Base-by-base conservation (phyloP, 2,888 invertebrate genomes). In the Chloroclystis v-ata region DNA sequence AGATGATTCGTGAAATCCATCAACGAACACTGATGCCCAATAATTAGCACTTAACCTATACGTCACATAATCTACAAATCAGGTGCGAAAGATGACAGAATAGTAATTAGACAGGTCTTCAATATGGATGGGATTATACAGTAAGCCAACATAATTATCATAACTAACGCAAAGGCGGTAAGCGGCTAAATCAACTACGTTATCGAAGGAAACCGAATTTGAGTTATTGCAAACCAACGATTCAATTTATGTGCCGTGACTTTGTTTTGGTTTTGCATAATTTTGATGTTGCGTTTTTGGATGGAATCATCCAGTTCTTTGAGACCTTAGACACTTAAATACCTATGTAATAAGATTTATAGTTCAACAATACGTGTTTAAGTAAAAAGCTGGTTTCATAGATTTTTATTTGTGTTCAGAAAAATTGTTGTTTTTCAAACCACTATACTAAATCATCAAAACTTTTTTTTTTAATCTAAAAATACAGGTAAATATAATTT, bases 51-150 rank as follows among this genome's bases (percentile, higher is more conserved):
- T 49, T 12, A 52, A 47, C 43, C 48, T 49, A 52, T 52, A 54
- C 44, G 54, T 54, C 44, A 41, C 54, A 59, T 57, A 53, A 57
- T 56, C 56, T 56, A 38, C 49, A 55, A 56, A 53, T 56, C 54
- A 59, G 56, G 59, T 56, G 56, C 51, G 54, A 56, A 56, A 56
- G 52, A 52, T 52, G 58, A 54, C 53, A 37, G 56, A 56, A 56
- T 56, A 45, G 48, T 54, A 59, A 56, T 56, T 53, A 56, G 56
- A 53, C 47, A 48, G 42, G 52, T 51, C 49, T 48, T 56, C 59
- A 56, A 59, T 56, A 56, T 59, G 59, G 51, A 56, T 59, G 43
- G 59, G 59, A 56, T 59, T 56, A 54, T 44, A 47, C 49, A 48
- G 42, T 53, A 53, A 56, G 51, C 51, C 52, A 59, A 59, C 49